A percentile compares a stretch with the other conserved stretches of the same genome.
phyloP scores from a whole-genome alignment of 2,888 invertebrate species.

The Ametastegia equiseti region DNA sequence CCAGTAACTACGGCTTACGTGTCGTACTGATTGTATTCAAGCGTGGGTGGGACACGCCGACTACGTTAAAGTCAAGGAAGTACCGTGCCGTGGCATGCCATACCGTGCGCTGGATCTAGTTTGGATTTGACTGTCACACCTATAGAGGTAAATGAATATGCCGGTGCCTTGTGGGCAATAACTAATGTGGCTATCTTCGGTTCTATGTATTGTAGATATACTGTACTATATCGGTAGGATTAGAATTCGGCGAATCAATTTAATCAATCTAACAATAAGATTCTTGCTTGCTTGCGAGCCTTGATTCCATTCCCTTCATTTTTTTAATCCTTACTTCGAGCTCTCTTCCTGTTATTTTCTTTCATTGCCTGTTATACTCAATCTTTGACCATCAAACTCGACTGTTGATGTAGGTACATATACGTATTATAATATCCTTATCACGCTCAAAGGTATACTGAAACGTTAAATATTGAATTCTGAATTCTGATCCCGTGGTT shows the following conservation, averaged over 20 bases:
- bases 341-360: neutral
- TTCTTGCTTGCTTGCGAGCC: too few species aligned
- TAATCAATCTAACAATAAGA: neutral
- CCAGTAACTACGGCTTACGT: slow-evolving; percentile 31
- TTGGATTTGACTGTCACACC: slow-evolving; percentile 10
- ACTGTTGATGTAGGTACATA: too few species aligned
- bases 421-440: too few species aligned
- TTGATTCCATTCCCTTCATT: neutral
- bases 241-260: slow-evolving; percentile 16
- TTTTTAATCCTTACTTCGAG: too few species aligned
- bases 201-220: too few species aligned
- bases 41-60: slow-evolving; percentile 34
- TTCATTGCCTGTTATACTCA: neutral
- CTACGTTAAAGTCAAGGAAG: neutral
- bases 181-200: neutral
- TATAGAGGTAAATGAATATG: neutral
- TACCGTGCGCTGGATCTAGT: neutral
- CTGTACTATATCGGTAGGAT: neutral
- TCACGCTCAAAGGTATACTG: too few species aligned
- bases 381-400: neutral
- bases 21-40: slow-evolving; percentile 38
- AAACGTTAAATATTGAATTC: too few species aligned
- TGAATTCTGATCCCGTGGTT: too few species aligned
- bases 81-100: neutral
- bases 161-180: neutral